Evolutionary conservation across 30 jellyfish, hydroid and myxozoan species (phyloP).

Genomic region (Hydractinia echinata): DNA sequence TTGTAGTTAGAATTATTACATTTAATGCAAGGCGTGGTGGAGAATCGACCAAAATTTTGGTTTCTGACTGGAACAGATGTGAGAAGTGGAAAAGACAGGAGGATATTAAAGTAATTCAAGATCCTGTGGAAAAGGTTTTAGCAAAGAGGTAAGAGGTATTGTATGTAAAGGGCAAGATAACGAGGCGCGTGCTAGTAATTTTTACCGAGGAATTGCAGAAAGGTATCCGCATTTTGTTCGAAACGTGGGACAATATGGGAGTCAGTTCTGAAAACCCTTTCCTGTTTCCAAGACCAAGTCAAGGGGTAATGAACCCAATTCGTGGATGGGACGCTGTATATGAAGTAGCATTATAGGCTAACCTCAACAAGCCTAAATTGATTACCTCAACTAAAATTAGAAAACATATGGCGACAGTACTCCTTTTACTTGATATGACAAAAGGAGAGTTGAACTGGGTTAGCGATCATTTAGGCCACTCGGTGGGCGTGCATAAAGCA

Average conservation of each 20-base stretch:
- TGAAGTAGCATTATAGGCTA: constrained; percentile 27
- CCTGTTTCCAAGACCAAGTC: constrained; percentile 13
- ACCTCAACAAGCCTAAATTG: constrained; percentile 22
- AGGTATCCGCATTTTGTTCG: not conserved
- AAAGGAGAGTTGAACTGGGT: constrained; percentile 36
- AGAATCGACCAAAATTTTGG: too few species aligned
- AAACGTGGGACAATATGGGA: constrained; percentile 2
- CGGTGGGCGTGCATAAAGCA: constrained; percentile 24
- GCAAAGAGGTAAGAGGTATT: too few species aligned
- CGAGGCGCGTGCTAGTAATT: not conserved
- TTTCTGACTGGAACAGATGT: too few species aligned
- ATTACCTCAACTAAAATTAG: constrained; percentile 35
- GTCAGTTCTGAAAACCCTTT: not conserved
- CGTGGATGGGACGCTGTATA: constrained; percentile 28
- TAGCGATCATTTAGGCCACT: constrained; percentile 19
- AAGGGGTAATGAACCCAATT: not conserved
- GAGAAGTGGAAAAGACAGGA: too few species aligned
- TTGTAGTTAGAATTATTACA: too few species aligned
- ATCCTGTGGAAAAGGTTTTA: too few species aligned
- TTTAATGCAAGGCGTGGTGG: too few species aligned
- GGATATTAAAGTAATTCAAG: too few species aligned
- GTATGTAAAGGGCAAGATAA: too few species aligned
- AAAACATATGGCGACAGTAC: constrained; percentile 33
- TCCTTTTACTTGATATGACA: constrained; percentile 31
- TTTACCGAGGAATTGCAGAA: not conserved